Evolutionary conservation across 2,797 vertebrate species (phyloP).

Genomic region (Hippoglossus hippoglossus): DNA sequence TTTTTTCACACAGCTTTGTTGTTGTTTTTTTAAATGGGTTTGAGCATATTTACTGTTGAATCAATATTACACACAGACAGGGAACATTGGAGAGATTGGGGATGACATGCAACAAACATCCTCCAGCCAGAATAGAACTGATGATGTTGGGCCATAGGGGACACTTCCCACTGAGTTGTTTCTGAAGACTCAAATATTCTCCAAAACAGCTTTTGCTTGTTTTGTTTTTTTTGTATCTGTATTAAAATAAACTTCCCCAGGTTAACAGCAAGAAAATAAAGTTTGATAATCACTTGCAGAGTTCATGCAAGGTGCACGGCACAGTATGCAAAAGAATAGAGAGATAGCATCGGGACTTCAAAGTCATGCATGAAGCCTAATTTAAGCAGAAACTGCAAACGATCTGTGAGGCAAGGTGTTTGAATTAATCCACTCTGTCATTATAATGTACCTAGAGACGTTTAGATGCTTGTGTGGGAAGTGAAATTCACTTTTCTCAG

Average conservation of each 20-base stretch:
- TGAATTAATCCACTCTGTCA: constrained; percentile 59
- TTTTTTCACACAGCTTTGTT: background rate
- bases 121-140: background rate
- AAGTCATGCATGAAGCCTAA: constrained; percentile 56
- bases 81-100: background rate
- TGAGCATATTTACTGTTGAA: background rate
- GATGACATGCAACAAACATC: background rate
- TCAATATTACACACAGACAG: background rate
- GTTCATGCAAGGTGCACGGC: constrained; percentile 47
- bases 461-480: constrained; percentile 30
- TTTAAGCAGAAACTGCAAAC: constrained; percentile 57
- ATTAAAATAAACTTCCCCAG: constrained; percentile 13
- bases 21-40: background rate
- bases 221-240: background rate
- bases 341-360: constrained; percentile 54
- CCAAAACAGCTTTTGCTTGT: no score
- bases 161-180: background rate
- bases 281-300: constrained; percentile 20
- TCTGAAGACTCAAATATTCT: background rate
- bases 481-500: constrained; percentile 54
- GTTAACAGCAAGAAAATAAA: background rate
- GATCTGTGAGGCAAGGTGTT: constrained; percentile 54
- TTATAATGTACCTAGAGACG: constrained; percentile 58
- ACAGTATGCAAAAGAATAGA: constrained; percentile 44
- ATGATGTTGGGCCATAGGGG: background rate